These are phyloP conservation scores for Phlogophora meticulosa DNA, from an alignment of 2,888 invertebrate species.

Conservation along the genomic window DNA sequence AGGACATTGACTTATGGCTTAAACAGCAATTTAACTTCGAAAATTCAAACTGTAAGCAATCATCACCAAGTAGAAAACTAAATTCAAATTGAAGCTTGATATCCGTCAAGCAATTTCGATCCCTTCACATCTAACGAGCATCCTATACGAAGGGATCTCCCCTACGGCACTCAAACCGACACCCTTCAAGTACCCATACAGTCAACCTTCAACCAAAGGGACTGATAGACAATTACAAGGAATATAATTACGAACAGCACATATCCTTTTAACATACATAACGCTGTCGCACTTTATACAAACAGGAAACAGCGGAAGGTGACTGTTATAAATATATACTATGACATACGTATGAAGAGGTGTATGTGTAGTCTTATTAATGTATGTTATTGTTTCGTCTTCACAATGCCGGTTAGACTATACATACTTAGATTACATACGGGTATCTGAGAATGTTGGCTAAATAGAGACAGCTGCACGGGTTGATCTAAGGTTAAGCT, in stretches of 20 bases:
- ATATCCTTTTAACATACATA: conserved; percentile 29
- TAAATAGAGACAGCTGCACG: no score
- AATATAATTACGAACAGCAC: conserved; percentile 45
- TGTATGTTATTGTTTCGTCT: conserved; percentile 53
- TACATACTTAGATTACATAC: not conserved
- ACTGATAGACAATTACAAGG: conserved; percentile 29
- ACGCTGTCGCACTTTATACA: not conserved
- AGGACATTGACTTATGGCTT: no score
- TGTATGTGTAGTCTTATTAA: conserved; percentile 22
- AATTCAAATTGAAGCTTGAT: conserved; percentile 15
- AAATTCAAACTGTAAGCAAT: not conserved
- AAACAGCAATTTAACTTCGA: not conserved
- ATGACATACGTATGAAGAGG: not conserved
- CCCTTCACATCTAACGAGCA: conserved; percentile 11
- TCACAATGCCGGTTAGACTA: conserved; percentile 21
- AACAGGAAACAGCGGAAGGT: conserved; percentile 51
- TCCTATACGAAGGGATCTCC: conserved; percentile 8
- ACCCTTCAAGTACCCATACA: conserved; percentile 30
- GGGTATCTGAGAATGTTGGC: no score
- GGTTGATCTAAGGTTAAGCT: not conserved
- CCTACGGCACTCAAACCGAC: conserved; percentile 34
- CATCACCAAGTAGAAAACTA: not conserved
- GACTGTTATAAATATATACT: conserved; percentile 28
- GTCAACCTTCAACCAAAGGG: conserved; percentile 12
- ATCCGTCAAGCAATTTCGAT: conserved; percentile 6